Base-by-base conservation (phyloP, 2,113 vertebrate genomes). In the Eupsittula cactorum region DNA sequence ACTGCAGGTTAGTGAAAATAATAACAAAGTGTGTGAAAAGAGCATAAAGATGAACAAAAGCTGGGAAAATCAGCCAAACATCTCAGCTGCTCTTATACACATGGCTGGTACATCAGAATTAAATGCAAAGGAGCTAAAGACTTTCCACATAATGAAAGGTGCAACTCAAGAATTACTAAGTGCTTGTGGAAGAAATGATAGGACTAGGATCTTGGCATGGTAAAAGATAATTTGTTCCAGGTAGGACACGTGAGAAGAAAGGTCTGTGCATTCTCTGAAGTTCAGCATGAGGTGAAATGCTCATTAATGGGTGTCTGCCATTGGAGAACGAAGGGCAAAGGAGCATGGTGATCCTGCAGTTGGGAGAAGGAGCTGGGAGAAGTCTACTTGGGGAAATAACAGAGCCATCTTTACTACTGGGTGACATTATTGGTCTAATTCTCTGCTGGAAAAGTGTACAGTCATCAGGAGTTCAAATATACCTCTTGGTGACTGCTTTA, bases 321-420 rank as follows among this genome's bases (percentile, higher is more conserved):
- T 7, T 44, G 23, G 31, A 82, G 50, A 53, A 33, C 0, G 0
- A 25, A 49, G 70, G 29, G 25, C 1, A 2, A 75, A 68, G 62
- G 42, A 62, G 42, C 2, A 0, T 28, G n/a, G 46, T 28, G 33
- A 20, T 44, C 37, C 37, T 47, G 55, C 57, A 27, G 18, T 24
- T 16, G 11, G 41, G 27, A 79, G 31, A 27, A 83, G 47, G 47
- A 55, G 19, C 27, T 59, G 49, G 55, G 37, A 69, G 74, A 29
- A 53, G 16, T 28, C 70, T 46, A 11, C 35, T 15, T 11, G 24
- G 37, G 28, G 41, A 71, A 71, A 39, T n/a, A 60, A 37, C 37
- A 85, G 68, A 64, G 46, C 27, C 16, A 10, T 27, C 49, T 41
- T 52, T 53, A 65, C 64, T 47, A 42, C 3, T 33, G 31, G 13